phyloP scores from a whole-genome alignment of 2,113 vertebrate species.

The Python bivittatus region DNA sequence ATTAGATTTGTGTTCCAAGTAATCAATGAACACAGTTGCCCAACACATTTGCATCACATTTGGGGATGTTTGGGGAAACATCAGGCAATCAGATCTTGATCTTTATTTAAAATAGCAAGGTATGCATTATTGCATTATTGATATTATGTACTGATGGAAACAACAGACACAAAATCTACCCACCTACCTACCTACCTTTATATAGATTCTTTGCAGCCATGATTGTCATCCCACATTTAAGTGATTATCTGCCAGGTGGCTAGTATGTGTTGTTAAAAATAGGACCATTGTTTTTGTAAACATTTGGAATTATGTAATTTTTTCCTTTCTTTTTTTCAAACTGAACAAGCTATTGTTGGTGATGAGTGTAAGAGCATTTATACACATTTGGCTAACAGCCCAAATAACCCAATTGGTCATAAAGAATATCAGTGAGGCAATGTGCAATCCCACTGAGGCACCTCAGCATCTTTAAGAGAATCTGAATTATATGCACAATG shows the following conservation, averaged over 20 bases:
- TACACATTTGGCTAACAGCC: not conserved
- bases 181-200: not conserved
- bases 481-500: not conserved
- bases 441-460: not conserved
- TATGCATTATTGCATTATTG: not conserved
- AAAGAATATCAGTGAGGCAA: not conserved
- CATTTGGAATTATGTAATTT: conserved; percentile 19
- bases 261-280: not conserved
- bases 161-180: not conserved
- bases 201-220: not conserved
- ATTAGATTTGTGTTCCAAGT: not conserved
- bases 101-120: not conserved
- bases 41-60: conserved; percentile 22
- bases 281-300: not conserved
- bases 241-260: not conserved
- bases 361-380: not conserved
- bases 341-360: conserved; percentile 13
- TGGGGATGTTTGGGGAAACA: conserved; percentile 6
- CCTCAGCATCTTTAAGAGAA: not conserved
- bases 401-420: not conserved
- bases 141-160: not conserved
- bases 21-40: conserved; percentile 29
- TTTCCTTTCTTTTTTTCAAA: not conserved
- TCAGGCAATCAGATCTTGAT: not conserved
- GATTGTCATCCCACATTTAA: not conserved